Base-by-base conservation (phyloP, 2,888 invertebrate species). In the Acanthoscelides obtectus region DNA sequence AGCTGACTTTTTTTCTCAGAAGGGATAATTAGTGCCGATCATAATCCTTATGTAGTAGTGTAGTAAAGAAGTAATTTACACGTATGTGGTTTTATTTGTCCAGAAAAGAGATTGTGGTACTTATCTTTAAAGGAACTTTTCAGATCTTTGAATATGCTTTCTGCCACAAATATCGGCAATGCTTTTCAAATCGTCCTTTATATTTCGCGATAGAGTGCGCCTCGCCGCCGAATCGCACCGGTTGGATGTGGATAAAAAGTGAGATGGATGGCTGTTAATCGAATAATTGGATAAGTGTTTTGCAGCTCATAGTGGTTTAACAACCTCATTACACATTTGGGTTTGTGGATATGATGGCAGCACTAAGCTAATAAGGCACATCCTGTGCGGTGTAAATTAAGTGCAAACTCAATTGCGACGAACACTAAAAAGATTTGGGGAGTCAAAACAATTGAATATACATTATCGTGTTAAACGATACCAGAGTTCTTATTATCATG, bases 361-460 rank as follows among this genome's bases (percentile, higher is more conserved):
- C 79, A 79, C 78, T 76, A 75, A 72, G 71, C 75, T 80, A 81
- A 81, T 79, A 78, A 80, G 78, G 75, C 69, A 80, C 81, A 82
- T 82, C 82, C 82, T 82, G 81, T 79, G 75, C 79, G 75, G 80
- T 79, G 80, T 80, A 77, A 79, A 81, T 81, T 80, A 80, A 76
- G 78, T 80, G 81, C 80, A 78, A 81, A 79, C 77, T 81, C 80
- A 81, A 82, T 82, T 82, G 81, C 75, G 78, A 76, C 79, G 79
- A 79, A 79, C 79, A 79, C 77, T 78, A 80, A 79, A 82, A 78
- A 78, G 80, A 81, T 80, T 81, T 79, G 72, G 79, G 75, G 76
- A 75, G 77, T 72, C 76, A 77, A 78, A 78, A 77, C 76, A 78
- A 76, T 75, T 74, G 73, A 72, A 73, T 22, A 69, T 69, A 69